A percentile compares a stretch with the other conserved stretches of the same genome.
These are phyloP conservation scores for Papilio gigon DNA, from an alignment of 2,888 invertebrate genomes.

Conservation along the genomic window DNA sequence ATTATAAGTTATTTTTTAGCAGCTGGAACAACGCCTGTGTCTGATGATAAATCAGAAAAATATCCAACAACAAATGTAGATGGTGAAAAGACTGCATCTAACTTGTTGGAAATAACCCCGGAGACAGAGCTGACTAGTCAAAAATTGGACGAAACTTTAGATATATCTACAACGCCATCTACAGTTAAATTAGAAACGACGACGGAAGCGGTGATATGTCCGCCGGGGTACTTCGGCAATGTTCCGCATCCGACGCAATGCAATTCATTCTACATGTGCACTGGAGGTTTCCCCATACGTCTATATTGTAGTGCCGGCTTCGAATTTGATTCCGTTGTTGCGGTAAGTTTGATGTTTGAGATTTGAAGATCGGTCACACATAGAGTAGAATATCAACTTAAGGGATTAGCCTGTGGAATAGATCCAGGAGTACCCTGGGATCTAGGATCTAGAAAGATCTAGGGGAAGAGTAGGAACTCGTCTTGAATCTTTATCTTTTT, in stretches of 20 bases:
- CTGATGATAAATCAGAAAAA: neutral
- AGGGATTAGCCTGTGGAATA: too few species aligned
- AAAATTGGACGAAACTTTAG: neutral
- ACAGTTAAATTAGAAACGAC: slow-evolving; percentile 10
- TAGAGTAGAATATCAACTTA: too few species aligned
- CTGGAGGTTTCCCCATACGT: slow-evolving; percentile 46
- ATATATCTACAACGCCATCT: neutral
- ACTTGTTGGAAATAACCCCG: neutral
- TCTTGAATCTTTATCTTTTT: too few species aligned
- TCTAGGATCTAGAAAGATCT: too few species aligned
- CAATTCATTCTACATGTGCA: slow-evolving; percentile 52
- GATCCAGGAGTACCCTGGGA: too few species aligned
- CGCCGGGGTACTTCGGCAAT: slow-evolving; percentile 49
- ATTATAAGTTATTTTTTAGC: neutral
- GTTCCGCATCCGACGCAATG: slow-evolving; percentile 51
- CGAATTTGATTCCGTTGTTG: slow-evolving; percentile 32
- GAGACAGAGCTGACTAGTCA: neutral
- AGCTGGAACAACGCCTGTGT: slow-evolving; percentile 4
- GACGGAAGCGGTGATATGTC: slow-evolving; percentile 34
- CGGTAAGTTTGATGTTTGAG: slow-evolving; percentile 5
- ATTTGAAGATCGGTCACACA: neutral
- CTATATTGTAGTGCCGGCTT: slow-evolving; percentile 45
- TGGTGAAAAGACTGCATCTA: slow-evolving; percentile 1
- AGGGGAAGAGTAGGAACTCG: too few species aligned
- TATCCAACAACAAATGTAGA: slow-evolving; percentile 6